phyloP scores from a whole-genome alignment of 2,888 invertebrate genomes.

The Apodemia duryi region DNA sequence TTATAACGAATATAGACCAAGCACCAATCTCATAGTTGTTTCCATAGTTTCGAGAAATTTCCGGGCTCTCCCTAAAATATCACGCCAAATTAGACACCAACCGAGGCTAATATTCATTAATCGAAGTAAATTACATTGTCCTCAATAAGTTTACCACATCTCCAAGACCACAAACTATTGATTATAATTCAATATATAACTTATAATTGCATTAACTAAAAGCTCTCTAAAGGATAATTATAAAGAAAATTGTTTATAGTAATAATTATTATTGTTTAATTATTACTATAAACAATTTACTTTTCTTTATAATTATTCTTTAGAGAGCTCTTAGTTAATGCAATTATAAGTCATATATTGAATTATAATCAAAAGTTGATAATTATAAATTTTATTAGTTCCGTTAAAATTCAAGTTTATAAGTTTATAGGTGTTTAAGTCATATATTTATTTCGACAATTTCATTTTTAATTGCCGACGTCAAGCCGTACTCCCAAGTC shows the following conservation, averaged over 20 bases:
- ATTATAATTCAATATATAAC: conserved; percentile 9
- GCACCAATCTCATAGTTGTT: background rate
- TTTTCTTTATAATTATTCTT: background rate
- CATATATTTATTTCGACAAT: too few relatives aligned
- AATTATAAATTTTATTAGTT: too few relatives aligned
- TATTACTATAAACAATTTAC: too few relatives aligned
- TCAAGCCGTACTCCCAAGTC: too few relatives aligned
- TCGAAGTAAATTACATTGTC: conserved; percentile 27
- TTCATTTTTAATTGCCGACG: too few relatives aligned
- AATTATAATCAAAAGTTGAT: background rate
- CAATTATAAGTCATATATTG: conserved; percentile 4
- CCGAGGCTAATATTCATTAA: conserved; percentile 29
- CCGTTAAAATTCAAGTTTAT: too few relatives aligned
- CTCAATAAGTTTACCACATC: conserved; percentile 24
- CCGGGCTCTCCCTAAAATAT: background rate
- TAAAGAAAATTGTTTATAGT: too few relatives aligned
- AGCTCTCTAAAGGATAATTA: conserved; percentile 3
- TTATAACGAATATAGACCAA: too few relatives aligned
- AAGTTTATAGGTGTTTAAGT: too few relatives aligned
- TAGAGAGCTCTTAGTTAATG: conserved; percentile 14
- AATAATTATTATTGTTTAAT: too few relatives aligned
- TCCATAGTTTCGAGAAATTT: background rate
- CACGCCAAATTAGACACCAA: conserved; percentile 25
- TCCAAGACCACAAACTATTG: background rate
- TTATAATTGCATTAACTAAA: conserved; percentile 2